These are phyloP conservation scores for Iselma pallidipennis DNA, from an alignment of 2,888 invertebrate species.

Conservation along the genomic window DNA sequence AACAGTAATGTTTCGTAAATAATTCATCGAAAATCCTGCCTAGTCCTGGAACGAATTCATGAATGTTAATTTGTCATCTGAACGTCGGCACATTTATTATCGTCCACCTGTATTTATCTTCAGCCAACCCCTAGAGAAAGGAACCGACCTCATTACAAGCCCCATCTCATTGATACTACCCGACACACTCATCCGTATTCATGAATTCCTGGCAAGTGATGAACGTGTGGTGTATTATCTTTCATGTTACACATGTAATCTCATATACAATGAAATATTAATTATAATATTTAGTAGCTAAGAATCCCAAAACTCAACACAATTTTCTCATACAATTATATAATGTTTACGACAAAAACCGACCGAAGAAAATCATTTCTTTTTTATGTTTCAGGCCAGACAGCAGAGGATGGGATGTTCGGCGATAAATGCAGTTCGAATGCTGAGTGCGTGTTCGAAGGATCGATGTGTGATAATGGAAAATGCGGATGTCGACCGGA, in stretches of 20 bases:
- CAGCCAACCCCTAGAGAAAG: not conserved
- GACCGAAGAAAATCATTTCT: too few relatives aligned
- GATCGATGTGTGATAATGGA: conserved; percentile 71
- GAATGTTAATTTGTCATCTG: conserved; percentile 23
- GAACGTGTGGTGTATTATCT: not conserved
- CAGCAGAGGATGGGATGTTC: conserved; percentile 63
- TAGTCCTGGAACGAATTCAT: not conserved
- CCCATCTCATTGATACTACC: not conserved
- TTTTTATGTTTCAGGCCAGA: conserved; percentile 57
- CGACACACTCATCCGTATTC: conserved; percentile 20
- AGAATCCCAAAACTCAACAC: too few relatives aligned
- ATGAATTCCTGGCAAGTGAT: conserved; percentile 12
- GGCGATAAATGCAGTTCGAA: conserved; percentile 75
- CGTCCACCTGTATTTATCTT: not conserved
- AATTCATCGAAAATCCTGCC: not conserved
- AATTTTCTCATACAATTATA: too few relatives aligned
- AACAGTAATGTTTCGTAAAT: not conserved
- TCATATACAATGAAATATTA: conserved; percentile 22
- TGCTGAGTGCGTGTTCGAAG: conserved; percentile 74
- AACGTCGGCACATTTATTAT: conserved; percentile 7
- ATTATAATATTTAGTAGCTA: too few relatives aligned
- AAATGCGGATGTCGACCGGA: conserved; percentile 76
- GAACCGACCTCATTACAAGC: not conserved
- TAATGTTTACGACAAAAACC: too few relatives aligned
- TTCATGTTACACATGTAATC: conserved; percentile 8